phyloP scores from a whole-genome alignment of 2,113 vertebrate genomes.

The Calyptommatus sinebrachiatus region DNA sequence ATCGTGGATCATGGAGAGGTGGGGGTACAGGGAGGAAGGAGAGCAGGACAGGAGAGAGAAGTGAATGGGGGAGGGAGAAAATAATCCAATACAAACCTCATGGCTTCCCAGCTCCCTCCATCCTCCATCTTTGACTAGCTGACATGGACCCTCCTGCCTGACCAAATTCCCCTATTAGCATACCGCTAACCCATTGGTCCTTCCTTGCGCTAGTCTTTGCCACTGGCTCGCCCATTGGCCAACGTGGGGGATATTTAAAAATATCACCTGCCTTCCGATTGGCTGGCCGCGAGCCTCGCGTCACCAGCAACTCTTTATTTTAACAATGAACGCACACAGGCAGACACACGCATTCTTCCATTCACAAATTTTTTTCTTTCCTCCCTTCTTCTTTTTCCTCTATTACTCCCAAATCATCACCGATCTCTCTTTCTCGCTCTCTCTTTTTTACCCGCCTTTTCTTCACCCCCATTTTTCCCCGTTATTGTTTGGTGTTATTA shows the following conservation, averaged over 20 bases:
- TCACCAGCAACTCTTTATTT: slow-evolving; percentile 82
- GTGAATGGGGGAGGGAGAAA: too few species aligned
- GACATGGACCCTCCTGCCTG: slow-evolving; percentile 91
- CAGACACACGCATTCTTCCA: slow-evolving; percentile 84
- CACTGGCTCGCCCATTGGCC: slow-evolving; percentile 72
- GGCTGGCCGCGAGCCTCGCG: slow-evolving; percentile 61
- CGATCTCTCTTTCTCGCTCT: slow-evolving; percentile 3
- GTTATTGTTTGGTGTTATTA: slow-evolving; percentile 27
- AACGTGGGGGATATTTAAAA: slow-evolving; percentile 74
- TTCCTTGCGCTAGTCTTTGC: slow-evolving; percentile 76
- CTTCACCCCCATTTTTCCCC: slow-evolving; percentile 62
- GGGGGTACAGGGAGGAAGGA: slow-evolving; percentile 20
- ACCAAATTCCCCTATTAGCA: slow-evolving; percentile 85
- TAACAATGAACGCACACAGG: slow-evolving; percentile 91
- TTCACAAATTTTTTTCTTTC: slow-evolving; percentile 81
- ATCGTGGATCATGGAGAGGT: too few species aligned
- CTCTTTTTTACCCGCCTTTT: slow-evolving; percentile 71
- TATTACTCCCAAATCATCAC: slow-evolving; percentile 50
- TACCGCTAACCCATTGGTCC: slow-evolving; percentile 76
- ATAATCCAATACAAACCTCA: slow-evolving; percentile 75
- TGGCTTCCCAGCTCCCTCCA: slow-evolving; percentile 83
- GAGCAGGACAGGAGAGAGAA: neutral
- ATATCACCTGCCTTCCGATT: slow-evolving; percentile 72
- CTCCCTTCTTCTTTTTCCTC: slow-evolving; percentile 65
- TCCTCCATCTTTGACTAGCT: slow-evolving; percentile 97